Evolutionary conservation across 2,888 invertebrate genomes (phyloP).

Genomic region (Hemaris fuciformis): DNA sequence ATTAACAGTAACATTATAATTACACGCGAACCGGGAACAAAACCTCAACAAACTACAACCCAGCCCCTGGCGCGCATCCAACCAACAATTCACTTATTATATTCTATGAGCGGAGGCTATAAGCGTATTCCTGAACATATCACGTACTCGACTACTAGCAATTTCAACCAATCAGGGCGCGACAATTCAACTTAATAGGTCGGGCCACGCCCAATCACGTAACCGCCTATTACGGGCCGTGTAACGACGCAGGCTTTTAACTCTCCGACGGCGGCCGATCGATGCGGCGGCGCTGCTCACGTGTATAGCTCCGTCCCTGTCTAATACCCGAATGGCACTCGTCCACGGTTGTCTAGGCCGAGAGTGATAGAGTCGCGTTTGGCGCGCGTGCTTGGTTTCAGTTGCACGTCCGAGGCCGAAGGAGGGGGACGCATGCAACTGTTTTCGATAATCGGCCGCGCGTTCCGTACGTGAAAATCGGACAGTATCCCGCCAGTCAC

Average conservation of each 20-base stretch:
- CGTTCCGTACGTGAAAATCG: constrained; percentile 81
- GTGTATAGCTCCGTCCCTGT: constrained; percentile 55
- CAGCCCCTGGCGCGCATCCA: constrained; percentile 72
- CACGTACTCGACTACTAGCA: constrained; percentile 79
- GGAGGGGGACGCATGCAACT: constrained; percentile 80
- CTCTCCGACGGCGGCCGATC: constrained; percentile 75
- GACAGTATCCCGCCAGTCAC: constrained; percentile 78
- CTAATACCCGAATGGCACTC: constrained; percentile 55
- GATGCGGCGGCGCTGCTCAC: constrained; percentile 48
- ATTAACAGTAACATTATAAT: constrained; percentile 74
- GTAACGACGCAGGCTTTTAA: constrained; percentile 81
- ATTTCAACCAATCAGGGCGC: constrained; percentile 81
- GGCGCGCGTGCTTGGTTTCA: constrained; percentile 76
- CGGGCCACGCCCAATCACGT: constrained; percentile 81
- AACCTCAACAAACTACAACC: constrained; percentile 66
- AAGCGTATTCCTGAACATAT: constrained; percentile 81
- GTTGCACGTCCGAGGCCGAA: constrained; percentile 78
- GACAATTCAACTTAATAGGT: constrained; percentile 80
- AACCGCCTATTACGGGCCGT: constrained; percentile 81
- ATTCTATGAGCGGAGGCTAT: constrained; percentile 78
- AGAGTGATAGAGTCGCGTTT: constrained; percentile 78
- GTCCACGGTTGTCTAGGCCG: constrained; percentile 61
- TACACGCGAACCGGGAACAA: constrained; percentile 59
- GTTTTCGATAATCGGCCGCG: constrained; percentile 81
- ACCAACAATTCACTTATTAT: constrained; percentile 78